A percentile compares a stretch with the other conserved stretches of the same genome.
These are phyloP conservation scores for Pelodytes ibericus DNA, from an alignment of 2,797 vertebrate genomes.

Conservation along the genomic window DNA sequence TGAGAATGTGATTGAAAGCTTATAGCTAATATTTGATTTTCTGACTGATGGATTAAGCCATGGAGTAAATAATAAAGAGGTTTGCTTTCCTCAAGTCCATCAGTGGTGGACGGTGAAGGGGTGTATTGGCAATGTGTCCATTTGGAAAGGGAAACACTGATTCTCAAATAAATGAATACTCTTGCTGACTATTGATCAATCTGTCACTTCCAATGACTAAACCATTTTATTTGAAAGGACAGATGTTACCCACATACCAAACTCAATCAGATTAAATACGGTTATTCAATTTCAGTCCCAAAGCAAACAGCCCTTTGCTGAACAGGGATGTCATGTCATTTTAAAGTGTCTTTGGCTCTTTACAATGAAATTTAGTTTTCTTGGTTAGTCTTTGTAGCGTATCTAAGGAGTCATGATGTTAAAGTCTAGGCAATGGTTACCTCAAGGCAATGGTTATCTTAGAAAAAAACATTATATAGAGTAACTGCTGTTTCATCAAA, in stretches of 20 bases:
- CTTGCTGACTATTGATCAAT: slow-evolving; percentile 52
- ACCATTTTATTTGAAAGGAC: slow-evolving; percentile 44
- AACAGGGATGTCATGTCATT: slow-evolving; percentile 35
- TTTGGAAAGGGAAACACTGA: slow-evolving; percentile 45
- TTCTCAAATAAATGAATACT: slow-evolving; percentile 47
- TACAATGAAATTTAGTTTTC: background rate
- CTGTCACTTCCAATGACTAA: slow-evolving; percentile 39
- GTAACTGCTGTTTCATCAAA: too few species aligned
- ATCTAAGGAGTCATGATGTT: background rate
- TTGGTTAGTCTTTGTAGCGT: slow-evolving; percentile 9
- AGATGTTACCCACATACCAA: slow-evolving; percentile 17
- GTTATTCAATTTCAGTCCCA: slow-evolving; percentile 48
- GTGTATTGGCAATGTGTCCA: slow-evolving; percentile 39
- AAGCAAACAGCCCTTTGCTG: slow-evolving; percentile 6
- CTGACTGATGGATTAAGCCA: slow-evolving; percentile 35
- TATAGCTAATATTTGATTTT: background rate
- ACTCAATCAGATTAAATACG: slow-evolving; percentile 34
- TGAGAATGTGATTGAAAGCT: background rate
- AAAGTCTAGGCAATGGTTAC: background rate
- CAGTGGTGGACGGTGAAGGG: background rate
- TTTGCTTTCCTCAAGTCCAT: slow-evolving; percentile 34
- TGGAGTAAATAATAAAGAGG: slow-evolving; percentile 36
- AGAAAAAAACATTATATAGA: too few species aligned
- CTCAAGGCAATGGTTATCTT: too few species aligned
- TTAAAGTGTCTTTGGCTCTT: slow-evolving; percentile 13